Conservation (phyloP, 2,797 vertebrate species). For the Dryobates pubescens region DNA sequence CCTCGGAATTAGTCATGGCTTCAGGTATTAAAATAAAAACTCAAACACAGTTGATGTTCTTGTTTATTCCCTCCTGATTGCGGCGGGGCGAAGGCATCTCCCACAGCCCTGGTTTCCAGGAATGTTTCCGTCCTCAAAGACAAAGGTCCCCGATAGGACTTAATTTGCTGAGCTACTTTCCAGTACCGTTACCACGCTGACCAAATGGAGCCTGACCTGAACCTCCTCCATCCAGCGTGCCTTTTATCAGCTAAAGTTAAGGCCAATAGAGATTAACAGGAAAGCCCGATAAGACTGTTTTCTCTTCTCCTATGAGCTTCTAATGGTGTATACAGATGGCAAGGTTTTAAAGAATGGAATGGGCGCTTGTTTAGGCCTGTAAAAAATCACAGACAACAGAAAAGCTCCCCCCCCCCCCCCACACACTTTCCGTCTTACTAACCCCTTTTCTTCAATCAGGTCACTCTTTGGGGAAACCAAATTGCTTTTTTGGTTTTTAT, state of each 20-base stretch:
- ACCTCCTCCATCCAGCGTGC: slow-evolving; percentile 76
- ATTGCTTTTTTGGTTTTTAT: slow-evolving; percentile 75
- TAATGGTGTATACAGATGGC: slow-evolving; percentile 90
- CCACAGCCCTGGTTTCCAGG: slow-evolving; percentile 35
- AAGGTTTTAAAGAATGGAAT: slow-evolving; percentile 82
- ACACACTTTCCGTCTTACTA: slow-evolving; percentile 46
- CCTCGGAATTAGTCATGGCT: slow-evolving; percentile 69
- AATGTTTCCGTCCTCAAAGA: slow-evolving; percentile 25
- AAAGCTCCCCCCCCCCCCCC: background rate
- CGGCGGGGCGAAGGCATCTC: background rate
- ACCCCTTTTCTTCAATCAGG: slow-evolving; percentile 62
- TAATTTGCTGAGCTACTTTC: slow-evolving; percentile 49
- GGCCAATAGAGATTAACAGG: slow-evolving; percentile 90
- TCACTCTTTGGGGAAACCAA: slow-evolving; percentile 74
- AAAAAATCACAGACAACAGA: slow-evolving; percentile 69
- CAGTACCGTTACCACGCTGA: slow-evolving; percentile 75
- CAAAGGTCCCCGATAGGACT: slow-evolving; percentile 45
- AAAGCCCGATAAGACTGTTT: slow-evolving; percentile 88
- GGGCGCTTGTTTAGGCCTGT: slow-evolving; percentile 69
- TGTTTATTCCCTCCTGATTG: slow-evolving; percentile 42
- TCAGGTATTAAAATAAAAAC: slow-evolving; percentile 80
- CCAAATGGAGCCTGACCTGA: slow-evolving; percentile 72
- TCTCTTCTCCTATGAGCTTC: slow-evolving; percentile 87
- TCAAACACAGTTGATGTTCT: slow-evolving; percentile 63
- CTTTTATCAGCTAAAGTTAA: slow-evolving; percentile 90